Conservation (phyloP, 2,113 vertebrate species). For the Trematomus loennbergii region DNA sequence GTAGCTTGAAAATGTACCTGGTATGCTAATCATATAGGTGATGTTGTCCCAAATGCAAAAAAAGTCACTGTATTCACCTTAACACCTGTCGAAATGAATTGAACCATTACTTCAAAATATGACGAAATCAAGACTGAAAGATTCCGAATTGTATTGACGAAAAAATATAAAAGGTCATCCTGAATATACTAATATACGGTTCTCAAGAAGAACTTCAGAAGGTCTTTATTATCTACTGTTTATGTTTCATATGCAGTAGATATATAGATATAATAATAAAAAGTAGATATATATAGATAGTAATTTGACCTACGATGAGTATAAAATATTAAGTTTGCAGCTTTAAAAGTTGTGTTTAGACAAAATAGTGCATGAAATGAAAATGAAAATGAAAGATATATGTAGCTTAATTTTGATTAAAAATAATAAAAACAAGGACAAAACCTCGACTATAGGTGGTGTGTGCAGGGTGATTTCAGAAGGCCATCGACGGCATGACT, state of each 20-base stretch:
- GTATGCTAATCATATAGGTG: background rate
- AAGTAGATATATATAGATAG: background rate
- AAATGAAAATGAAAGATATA: background rate
- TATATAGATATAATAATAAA: background rate
- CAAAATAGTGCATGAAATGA: background rate
- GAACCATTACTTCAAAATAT: background rate
- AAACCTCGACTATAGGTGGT: background rate
- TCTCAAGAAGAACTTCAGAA: too few relatives aligned
- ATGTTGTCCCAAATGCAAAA: background rate
- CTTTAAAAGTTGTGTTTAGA: background rate
- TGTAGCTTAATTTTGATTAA: background rate
- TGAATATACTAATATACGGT: too few relatives aligned
- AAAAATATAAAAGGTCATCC: background rate
- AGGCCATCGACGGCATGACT: conserved; percentile 63
- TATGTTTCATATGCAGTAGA: too few relatives aligned
- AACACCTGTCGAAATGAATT: background rate
- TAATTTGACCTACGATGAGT: background rate
- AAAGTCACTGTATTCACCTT: background rate
- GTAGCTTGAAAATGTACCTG: background rate
- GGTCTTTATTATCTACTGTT: too few relatives aligned
- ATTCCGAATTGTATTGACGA: background rate
- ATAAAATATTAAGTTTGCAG: background rate
- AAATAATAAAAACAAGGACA: background rate
- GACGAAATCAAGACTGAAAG: background rate
- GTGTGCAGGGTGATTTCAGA: conserved; percentile 34